These are phyloP conservation scores for Miniopterus natalensis DNA, from an alignment of 2,113 vertebrate genomes.

Conservation along the genomic window DNA sequence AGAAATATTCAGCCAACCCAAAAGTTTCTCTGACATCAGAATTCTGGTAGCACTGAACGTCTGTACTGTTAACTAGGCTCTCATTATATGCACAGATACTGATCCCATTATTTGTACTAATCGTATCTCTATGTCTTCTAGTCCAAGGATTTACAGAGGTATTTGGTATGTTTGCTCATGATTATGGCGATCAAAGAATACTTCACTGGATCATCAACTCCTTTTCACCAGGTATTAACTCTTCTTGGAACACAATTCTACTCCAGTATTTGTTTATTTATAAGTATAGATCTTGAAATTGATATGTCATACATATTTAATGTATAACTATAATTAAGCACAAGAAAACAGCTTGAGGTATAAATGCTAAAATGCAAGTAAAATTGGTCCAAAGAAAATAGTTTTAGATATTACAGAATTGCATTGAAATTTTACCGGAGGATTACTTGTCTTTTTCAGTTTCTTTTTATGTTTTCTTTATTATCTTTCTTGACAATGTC, in stretches of 20 bases:
- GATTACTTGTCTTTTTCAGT: not conserved
- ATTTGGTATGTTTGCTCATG: not conserved
- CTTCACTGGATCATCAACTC: not conserved
- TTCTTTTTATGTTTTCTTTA: not conserved
- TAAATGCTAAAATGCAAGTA: not conserved
- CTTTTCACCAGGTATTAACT: constrained; percentile 3
- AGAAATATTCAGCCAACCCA: not conserved
- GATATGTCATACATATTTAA: not conserved
- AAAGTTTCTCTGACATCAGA: not conserved
- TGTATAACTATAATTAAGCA: not conserved
- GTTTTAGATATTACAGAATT: constrained; percentile 31
- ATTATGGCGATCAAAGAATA: not conserved
- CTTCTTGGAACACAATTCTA: not conserved
- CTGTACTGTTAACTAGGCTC: not conserved
- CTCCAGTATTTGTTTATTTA: constrained; percentile 24
- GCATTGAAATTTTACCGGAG: not conserved
- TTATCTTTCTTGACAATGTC: not conserved
- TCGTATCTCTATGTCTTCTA: not conserved
- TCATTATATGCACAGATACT: not conserved
- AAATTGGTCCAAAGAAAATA: not conserved
- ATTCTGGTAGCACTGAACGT: constrained; percentile 36
- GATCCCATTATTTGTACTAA: not conserved
- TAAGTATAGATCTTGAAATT: not conserved
- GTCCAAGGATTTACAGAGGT: not conserved
- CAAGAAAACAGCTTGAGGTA: not conserved